These are phyloP conservation scores for Ashinkailepas kermadecensis DNA, from an alignment of 2,888 invertebrate species.

Conservation along the genomic window DNA sequence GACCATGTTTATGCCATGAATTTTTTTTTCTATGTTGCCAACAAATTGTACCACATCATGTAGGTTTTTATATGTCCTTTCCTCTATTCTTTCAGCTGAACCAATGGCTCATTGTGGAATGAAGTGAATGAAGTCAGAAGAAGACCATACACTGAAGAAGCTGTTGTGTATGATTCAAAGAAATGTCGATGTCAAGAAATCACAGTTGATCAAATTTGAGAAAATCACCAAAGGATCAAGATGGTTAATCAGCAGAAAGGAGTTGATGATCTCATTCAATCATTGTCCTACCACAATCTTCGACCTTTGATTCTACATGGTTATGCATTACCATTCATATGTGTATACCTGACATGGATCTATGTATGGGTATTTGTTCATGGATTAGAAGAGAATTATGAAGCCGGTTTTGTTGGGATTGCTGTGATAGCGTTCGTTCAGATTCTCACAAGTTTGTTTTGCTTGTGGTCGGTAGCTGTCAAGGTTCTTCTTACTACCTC, in stretches of 20 bases:
- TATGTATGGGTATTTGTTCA: constrained; percentile 52
- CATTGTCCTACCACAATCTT: constrained; percentile 69
- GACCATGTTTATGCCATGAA: too few relatives aligned
- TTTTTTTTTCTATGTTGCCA: too few relatives aligned
- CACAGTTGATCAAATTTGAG: too few relatives aligned
- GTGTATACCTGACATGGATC: constrained; percentile 55
- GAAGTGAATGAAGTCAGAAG: too few relatives aligned
- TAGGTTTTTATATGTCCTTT: too few relatives aligned
- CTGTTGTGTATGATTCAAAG: too few relatives aligned
- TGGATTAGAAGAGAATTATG: constrained; percentile 75
- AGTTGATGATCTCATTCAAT: constrained; percentile 75
- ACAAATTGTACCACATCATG: too few relatives aligned
- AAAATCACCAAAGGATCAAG: not conserved
- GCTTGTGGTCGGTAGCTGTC: constrained; percentile 13
- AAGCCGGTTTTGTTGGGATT: constrained; percentile 54
- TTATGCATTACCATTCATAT: constrained; percentile 78
- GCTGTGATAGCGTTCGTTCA: constrained; percentile 6
- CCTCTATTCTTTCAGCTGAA: too few relatives aligned
- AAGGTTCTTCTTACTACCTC: constrained; percentile 41
- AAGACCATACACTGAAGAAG: too few relatives aligned
- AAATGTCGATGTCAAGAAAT: too few relatives aligned
- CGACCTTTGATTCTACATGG: constrained; percentile 73
- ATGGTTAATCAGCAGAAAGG: not conserved
- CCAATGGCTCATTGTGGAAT: too few relatives aligned
- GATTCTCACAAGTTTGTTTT: constrained; percentile 18